Conservation (phyloP, 2,113 vertebrate species). For the Heptranchias perlo region DNA sequence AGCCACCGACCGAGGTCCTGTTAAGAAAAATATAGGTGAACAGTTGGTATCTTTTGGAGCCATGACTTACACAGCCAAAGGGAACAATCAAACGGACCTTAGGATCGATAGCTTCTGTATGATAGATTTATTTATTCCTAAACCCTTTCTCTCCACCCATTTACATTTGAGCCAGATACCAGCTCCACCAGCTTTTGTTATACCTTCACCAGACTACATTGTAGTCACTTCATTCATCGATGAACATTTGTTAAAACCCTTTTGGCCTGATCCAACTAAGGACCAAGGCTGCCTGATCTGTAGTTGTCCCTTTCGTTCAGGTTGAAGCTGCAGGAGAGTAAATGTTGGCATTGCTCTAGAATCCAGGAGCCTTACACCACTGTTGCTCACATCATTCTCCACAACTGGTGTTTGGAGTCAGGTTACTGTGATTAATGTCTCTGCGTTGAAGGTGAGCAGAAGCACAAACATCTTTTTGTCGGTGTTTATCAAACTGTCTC, state of each 20-base stretch:
- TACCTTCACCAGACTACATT: conserved; percentile 65
- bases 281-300: conserved; percentile 42
- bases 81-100: conserved; percentile 44
- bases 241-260: conserved; percentile 58
- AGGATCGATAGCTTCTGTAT: conserved; percentile 56
- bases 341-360: too few relatives aligned
- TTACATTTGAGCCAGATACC: conserved; percentile 65
- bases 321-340: background rate
- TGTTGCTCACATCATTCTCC: too few relatives aligned
- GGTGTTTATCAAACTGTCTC: too few relatives aligned
- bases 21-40: too few relatives aligned
- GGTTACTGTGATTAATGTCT: too few relatives aligned
- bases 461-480: too few relatives aligned
- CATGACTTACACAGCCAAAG: conserved; percentile 40
- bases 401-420: too few relatives aligned
- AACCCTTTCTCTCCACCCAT: conserved; percentile 59
- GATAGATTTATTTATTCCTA: conserved; percentile 59
- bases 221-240: conserved; percentile 66
- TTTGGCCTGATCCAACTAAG: conserved; percentile 53
- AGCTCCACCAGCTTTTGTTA: conserved; percentile 51
- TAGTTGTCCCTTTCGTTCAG: conserved; percentile 5
- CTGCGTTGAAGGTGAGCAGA: too few relatives aligned
- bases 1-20: too few relatives aligned
- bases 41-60: background rate
- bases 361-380: too few relatives aligned